Percentiles rank a stretch among this genome's conserved stretches.
phyloP scores from a whole-genome alignment of 2,797 vertebrate genomes.

The Spinus olivaceus region DNA sequence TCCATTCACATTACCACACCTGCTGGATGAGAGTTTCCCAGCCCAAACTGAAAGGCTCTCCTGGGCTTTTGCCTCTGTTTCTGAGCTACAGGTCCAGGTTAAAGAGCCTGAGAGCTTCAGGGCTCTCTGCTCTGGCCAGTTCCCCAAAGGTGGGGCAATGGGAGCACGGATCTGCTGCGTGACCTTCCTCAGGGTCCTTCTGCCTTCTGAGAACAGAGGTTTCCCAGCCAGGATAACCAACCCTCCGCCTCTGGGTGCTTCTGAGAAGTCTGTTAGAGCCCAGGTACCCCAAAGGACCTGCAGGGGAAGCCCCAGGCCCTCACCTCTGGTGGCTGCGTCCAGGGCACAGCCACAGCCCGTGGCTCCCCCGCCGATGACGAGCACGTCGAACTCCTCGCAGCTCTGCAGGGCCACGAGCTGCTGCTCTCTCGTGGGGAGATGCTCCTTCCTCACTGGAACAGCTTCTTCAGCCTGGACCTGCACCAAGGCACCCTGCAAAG shows the following conservation, averaged over 20 bases:
- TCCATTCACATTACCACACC: neutral
- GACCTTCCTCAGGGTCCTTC: neutral
- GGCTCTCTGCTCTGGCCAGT: neutral
- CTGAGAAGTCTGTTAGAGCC: fast-evolving
- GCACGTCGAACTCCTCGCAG: slow-evolving; percentile 86
- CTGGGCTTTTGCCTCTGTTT: neutral
- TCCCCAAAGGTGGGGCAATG: fast-evolving
- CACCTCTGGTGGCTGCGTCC: slow-evolving; percentile 92
- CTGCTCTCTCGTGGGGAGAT: slow-evolving; percentile 82
- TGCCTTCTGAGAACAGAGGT: neutral
- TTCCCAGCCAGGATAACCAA: neutral
- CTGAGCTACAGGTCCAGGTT: neutral
- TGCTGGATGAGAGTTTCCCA: neutral
- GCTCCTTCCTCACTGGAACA: slow-evolving; percentile 55
- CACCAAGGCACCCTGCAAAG: slow-evolving; percentile 77
- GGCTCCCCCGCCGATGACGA: slow-evolving; percentile 93
- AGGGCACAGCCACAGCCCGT: slow-evolving; percentile 94
- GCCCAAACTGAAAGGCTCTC: neutral
- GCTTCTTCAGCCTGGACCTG: slow-evolving; percentile 81
- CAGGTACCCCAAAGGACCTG: neutral
- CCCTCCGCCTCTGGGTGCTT: fast-evolving
- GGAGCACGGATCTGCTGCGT: fast-evolving
- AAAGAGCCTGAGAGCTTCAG: neutral
- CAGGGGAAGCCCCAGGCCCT: neutral
- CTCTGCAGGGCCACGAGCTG: slow-evolving; percentile 78